Conservation (phyloP, 2,888 invertebrate genomes). For the Morpho achilles region DNA sequence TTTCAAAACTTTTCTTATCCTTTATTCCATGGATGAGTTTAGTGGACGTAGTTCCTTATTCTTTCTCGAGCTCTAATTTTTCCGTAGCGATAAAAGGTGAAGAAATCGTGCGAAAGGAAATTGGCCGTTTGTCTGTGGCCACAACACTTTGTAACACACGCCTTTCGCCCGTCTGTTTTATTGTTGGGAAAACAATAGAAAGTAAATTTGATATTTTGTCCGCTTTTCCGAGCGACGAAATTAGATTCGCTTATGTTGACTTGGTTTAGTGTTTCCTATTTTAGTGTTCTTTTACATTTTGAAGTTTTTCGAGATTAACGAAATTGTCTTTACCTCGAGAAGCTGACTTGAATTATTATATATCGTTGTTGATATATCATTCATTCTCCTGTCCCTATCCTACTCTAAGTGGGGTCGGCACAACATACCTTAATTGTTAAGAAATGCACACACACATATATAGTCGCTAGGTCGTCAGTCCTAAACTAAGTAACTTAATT, state of each 20-base stretch:
- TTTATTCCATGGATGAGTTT: not conserved
- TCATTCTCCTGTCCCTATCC: too few species aligned
- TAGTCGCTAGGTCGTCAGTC: too few species aligned
- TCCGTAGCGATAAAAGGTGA: slow-evolving; percentile 26
- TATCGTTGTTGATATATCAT: too few species aligned
- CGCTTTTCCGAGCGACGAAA: slow-evolving; percentile 14
- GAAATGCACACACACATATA: too few species aligned
- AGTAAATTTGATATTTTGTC: slow-evolving; percentile 24
- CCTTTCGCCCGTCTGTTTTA: slow-evolving; percentile 28
- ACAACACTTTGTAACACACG: slow-evolving; percentile 31
- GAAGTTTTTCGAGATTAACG: too few species aligned
- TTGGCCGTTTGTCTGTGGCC: slow-evolving; percentile 31
- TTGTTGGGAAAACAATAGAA: slow-evolving; percentile 28
- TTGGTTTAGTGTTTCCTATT: slow-evolving; percentile 8
- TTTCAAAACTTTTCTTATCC: not conserved
- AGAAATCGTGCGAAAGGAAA: slow-evolving; percentile 33
- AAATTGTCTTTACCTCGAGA: too few species aligned
- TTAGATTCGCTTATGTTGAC: slow-evolving; percentile 16
- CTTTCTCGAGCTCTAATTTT: slow-evolving; percentile 22
- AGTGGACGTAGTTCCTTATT: slow-evolving; percentile 9
- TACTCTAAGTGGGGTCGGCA: too few species aligned
- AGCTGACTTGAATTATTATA: too few species aligned
- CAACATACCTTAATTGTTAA: too few species aligned
- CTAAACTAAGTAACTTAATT: too few species aligned
- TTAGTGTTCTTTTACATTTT: slow-evolving; percentile 1